Evolutionary conservation across 2,113 vertebrate species (phyloP), one percentile per base, ranked within the genome.

Genomic region (Passer montanus): DNA sequence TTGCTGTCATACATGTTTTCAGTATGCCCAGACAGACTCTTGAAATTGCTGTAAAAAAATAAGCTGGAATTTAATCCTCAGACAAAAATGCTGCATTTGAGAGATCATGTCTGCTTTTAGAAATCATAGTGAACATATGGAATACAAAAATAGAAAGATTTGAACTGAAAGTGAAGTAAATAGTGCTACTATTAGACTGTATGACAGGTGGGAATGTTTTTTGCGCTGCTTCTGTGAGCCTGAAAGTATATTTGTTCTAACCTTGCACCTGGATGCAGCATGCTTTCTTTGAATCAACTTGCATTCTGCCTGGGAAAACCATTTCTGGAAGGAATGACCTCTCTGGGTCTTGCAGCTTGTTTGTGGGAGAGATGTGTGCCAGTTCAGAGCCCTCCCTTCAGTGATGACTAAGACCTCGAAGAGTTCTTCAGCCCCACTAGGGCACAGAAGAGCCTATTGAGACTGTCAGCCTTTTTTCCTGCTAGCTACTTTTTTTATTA

Each of bases 281-380:
- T 70, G 7, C 75, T 92, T 95, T 83, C 95, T 96, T 97, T 92
- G 55, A 94, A 97, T 91, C 28, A 13, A 43, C 59, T 84, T 91
- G 44, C 31, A n/a, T 97, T 96, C 96, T 96, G 95, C 97, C 92
- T 98, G 95, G 87, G 98, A 97, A 97, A 98, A 95, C 88, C 95
- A 74, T 98, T 97, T 96, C 55, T 93, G 87, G 93, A 87, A 97
- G 96, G 95, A 93, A 52, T 94, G 77, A 89, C 95, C 95, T 75
- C 91, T 80, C 87, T 30, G 72, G 91, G 89, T 91, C 80, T 91
- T 93, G 60, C 80, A 73, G 64, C 89, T 78, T 87, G 89, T 97
- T 96, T 93, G 93, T 94, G 91, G 96, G 96, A 86, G 63, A 94
- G 97, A 97, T 95, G 94, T 44, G 88, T 84, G 91, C 84, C 91